Base-by-base conservation (phyloP, 2,113 vertebrate species). In the Apodemus speciosus region DNA sequence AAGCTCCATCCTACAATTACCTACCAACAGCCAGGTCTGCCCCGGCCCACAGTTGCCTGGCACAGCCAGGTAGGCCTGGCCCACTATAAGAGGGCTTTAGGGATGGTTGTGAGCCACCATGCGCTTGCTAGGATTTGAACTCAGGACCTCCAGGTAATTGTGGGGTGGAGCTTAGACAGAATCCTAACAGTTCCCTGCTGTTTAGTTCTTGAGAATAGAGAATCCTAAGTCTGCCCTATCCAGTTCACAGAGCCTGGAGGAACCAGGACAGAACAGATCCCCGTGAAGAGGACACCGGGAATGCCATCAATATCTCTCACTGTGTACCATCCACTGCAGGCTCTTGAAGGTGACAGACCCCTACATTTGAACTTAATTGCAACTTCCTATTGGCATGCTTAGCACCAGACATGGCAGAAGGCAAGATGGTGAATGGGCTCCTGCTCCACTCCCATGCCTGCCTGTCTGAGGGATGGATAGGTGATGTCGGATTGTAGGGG, bases 401-500 rank as follows among this genome's bases (percentile, higher is more conserved):
- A 60, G 72, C 64, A 23, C 23, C 73, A 30, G 60, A 7, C 35
- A 53, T 66, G 27, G 66, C 71, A 15, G 53, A 75, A 90, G 73
- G 30, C 38, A 38, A n/a, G n/a, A n/a, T 53, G 69, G 66, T 72
- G 43, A 76, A 32, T 20, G 30, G 1, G 18, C 27, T 53, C 16
- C 11, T 72, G 25, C 11, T 69, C 0, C 9, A 14, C 73, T 38
- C 73, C 46, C 43, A 60, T 23, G 60, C 43, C 71, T 23, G 27
- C 51, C 21, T 18, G 35, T 62, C 60, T 15, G 38, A 0, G 0
- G 62, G 60, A n/a, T 40, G 46, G 30, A 9, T 2, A 25, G 53
- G 14, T 1, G 0, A 64, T 25, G 0, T 51, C 10, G 2, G 58
- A 0, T 8, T 9, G 5, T 10, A 9, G 58, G n/a, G n/a, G 38